Evolutionary conservation across 2,113 vertebrate species (phyloP).

Genomic region (Phalacrocorax carbo): DNA sequence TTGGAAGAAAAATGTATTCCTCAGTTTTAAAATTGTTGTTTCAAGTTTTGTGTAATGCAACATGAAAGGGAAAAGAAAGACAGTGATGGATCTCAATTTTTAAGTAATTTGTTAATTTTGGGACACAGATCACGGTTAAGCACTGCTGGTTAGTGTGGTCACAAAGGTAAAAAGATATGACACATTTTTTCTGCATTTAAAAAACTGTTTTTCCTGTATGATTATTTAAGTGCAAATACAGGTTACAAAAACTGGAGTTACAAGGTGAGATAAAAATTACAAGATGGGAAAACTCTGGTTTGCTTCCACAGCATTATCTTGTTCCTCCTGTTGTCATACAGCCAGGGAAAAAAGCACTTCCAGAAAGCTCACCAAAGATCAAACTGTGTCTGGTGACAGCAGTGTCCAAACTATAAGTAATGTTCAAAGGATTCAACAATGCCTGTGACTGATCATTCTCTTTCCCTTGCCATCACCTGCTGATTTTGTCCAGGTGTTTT

Average conservation of each 20-base stretch:
- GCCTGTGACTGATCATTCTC: constrained; percentile 85
- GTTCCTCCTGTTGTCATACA: constrained; percentile 76
- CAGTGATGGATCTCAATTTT: background rate
- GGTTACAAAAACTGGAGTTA: constrained; percentile 39
- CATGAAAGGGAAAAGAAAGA: background rate
- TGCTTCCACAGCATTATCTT: constrained; percentile 57
- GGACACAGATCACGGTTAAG: background rate
- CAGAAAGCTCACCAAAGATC: constrained; percentile 89
- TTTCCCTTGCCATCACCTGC: constrained; percentile 85
- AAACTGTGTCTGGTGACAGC: constrained; percentile 90
- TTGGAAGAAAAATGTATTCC: background rate
- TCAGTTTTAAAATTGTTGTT: background rate
- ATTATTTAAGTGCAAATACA: background rate
- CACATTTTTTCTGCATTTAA: background rate
- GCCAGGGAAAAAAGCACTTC: constrained; percentile 77
- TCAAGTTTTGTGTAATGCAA: background rate
- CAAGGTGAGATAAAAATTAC: constrained; percentile 40
- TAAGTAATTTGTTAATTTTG: background rate
- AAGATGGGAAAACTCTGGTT: constrained; percentile 31
- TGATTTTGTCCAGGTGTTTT: constrained; percentile 92
- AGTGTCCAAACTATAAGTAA: constrained; percentile 86
- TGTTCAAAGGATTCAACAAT: constrained; percentile 85
- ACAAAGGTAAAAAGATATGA: background rate
- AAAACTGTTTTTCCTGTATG: background rate
- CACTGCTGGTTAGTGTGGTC: background rate